Base-by-base conservation (phyloP, 2,797 vertebrate genomes). In the Propithecus deckenii region DNA sequence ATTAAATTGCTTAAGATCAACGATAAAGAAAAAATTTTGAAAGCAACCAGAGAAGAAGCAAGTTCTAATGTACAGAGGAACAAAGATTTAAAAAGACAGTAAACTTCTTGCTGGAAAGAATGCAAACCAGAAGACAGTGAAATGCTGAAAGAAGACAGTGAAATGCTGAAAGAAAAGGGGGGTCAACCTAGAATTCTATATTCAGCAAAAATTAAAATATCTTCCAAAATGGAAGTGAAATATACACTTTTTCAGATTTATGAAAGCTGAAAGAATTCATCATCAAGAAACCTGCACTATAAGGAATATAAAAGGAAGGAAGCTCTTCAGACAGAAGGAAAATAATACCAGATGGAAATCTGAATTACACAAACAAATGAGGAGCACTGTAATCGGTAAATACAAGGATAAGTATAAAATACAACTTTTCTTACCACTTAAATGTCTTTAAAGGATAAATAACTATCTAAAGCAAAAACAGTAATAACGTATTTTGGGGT, bases 191-290 rank as follows among this genome's bases (percentile, higher is more conserved):
- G 94, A 92, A 76, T 93, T 81, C 61, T 72, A 1, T 65, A 61
- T 57, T 50, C 67, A 50, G 65, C 30, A 41, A 88, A 84, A 94
- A 75, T 65, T 72, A 91, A 94, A 96, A 46, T 41, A 46, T 13
- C 25, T 95, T 92, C 65, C 15, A 79, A 89, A 91, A 94, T 32
- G 14, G 50, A 81, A 85, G 38, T 89, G 38, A 94, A 80, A 89
- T 41, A 86, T 11, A 81, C 11, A 89, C 46, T 63, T 86, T 86
- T 71, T 55, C 61, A 61, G 22, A 57, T 17, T 94, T 15, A 57
- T 14, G 41, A 55, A 80, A 57, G 89, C 43, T 74, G 41, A 69
- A 88, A 67, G 48, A 84, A 80, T 84, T 83, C 46, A 91, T 35
- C 55, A 30, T 48, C 83, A 91, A 38, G 32, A 85, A 15, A 79